Percentiles rank a stretch among this genome's conserved stretches.
Conservation (phyloP, 2,113 vertebrate genomes). For the Antechinus stuartii region DNA sequence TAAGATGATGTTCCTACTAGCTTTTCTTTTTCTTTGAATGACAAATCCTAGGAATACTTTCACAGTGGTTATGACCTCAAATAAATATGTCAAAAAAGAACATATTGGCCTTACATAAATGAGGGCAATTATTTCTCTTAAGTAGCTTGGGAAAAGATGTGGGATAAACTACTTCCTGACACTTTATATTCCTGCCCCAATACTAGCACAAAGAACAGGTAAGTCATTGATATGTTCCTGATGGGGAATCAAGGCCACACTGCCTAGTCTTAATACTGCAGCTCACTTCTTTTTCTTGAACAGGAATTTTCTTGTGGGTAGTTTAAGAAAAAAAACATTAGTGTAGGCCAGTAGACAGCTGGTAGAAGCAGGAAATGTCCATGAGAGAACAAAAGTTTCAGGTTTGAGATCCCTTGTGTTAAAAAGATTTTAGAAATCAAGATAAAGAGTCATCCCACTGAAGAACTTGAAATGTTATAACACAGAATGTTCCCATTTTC, state of each 20-base stretch:
- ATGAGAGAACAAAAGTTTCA: conserved; percentile 7
- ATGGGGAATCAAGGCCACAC: not conserved
- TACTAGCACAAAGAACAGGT: conserved; percentile 41
- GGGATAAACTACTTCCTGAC: conserved; percentile 4
- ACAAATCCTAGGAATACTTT: conserved; percentile 25
- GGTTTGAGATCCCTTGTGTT: not conserved
- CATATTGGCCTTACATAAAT: conserved; percentile 36
- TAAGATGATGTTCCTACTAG: conserved; percentile 7
- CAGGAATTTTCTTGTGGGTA: conserved; percentile 8
- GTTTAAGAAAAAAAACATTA: conserved; percentile 51
- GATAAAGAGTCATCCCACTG: not conserved
- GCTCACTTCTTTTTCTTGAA: conserved; percentile 35
- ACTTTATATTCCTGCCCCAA: conserved; percentile 5
- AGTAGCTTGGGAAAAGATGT: conserved; percentile 2
- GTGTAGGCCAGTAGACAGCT: not conserved
- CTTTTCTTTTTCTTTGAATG: conserved; percentile 49
- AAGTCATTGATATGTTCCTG: conserved; percentile 17
- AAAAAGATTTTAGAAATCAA: conserved; percentile 13
- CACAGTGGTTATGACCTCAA: conserved; percentile 30
- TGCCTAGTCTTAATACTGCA: conserved; percentile 13
- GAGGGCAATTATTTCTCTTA: conserved; percentile 17
- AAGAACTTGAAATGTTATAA: conserved; percentile 8
- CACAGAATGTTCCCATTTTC: not conserved
- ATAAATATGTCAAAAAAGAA: conserved; percentile 54
- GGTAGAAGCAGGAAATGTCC: conserved; percentile 6